Evolutionary conservation across 1,140 invertebrate genomes (phyloP).

Genomic region (Parapsyche elsis): DNA sequence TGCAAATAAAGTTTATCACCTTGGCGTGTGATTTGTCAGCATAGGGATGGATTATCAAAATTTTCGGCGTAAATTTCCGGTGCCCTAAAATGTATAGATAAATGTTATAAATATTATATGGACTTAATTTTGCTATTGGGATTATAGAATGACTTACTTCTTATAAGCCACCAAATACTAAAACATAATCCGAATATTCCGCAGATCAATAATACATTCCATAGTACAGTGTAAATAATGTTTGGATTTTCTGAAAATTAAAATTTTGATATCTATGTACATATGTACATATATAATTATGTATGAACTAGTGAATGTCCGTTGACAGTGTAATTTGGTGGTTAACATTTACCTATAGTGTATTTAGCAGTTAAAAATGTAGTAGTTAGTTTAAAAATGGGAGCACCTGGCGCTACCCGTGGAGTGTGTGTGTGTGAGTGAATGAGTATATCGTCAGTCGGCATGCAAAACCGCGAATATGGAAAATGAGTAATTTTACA

Average conservation of each 20-base stretch:
- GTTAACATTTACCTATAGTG: too few relatives aligned
- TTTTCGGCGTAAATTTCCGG: slow-evolving; percentile 27
- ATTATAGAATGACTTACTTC: slow-evolving; percentile 42
- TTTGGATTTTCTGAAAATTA: slow-evolving; percentile 42
- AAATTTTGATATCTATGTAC: not conserved
- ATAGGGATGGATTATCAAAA: slow-evolving; percentile 47
- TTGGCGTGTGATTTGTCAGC: slow-evolving; percentile 30
- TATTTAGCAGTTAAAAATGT: too few relatives aligned
- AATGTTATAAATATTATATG: not conserved
- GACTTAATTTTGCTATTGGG: not conserved
- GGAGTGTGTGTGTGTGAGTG: too few relatives aligned
- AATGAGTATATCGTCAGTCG: too few relatives aligned
- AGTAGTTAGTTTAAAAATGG: too few relatives aligned
- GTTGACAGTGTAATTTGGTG: too few relatives aligned
- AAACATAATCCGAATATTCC: slow-evolving; percentile 31
- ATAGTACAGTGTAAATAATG: slow-evolving; percentile 46
- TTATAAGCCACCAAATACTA: slow-evolving; percentile 21
- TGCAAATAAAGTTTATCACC: slow-evolving; percentile 32
- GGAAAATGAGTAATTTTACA: too few relatives aligned
- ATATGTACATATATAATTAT: too few relatives aligned
- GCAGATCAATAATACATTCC: slow-evolving; percentile 43
- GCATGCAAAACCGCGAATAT: too few relatives aligned
- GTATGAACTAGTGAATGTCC: too few relatives aligned
- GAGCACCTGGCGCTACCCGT: too few relatives aligned
- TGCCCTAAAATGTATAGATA: slow-evolving; percentile 38